A percentile compares a stretch with the other conserved stretches of the same genome.
These are phyloP conservation scores for Smutsia temminckii DNA, from an alignment of 2,797 vertebrate genomes.

Conservation along the genomic window DNA sequence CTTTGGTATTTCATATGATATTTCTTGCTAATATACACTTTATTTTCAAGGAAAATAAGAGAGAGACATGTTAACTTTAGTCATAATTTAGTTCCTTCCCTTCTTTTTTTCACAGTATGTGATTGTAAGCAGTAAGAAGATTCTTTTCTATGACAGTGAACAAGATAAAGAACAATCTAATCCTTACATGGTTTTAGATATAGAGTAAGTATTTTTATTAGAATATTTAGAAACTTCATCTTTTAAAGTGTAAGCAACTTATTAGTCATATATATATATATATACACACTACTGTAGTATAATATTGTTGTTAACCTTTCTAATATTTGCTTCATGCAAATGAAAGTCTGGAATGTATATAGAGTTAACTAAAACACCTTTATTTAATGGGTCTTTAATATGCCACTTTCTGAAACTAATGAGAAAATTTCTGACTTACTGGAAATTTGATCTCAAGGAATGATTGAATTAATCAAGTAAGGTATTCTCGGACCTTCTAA, in stretches of 20 bases:
- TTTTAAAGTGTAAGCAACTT: background rate
- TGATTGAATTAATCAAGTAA: constrained; percentile 9
- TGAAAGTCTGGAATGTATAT: background rate
- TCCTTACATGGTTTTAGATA: constrained; percentile 97
- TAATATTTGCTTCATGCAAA: background rate
- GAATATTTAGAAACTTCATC: constrained; percentile 19
- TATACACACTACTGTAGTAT: background rate
- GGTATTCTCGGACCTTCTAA: background rate
- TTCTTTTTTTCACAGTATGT: constrained; percentile 88
- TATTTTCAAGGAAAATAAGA: constrained; percentile 46
- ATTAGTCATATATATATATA: background rate
- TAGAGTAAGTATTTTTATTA: constrained; percentile 91
- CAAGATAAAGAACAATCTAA: constrained; percentile 95
- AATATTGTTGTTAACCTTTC: background rate
- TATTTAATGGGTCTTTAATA: constrained; percentile 28
- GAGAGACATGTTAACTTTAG: background rate
- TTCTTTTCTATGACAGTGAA: constrained; percentile 97
- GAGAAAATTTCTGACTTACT: background rate
- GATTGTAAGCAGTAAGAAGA: constrained; percentile 97
- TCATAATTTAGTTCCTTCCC: constrained; percentile 39
- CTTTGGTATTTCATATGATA: constrained; percentile 11
- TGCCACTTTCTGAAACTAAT: constrained; percentile 47
- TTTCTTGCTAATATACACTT: constrained; percentile 41
- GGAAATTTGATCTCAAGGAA: constrained; percentile 29
- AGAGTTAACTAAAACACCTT: background rate